phyloP scores from a whole-genome alignment of 2,888 invertebrate species.

The Epistrophe eligans region DNA sequence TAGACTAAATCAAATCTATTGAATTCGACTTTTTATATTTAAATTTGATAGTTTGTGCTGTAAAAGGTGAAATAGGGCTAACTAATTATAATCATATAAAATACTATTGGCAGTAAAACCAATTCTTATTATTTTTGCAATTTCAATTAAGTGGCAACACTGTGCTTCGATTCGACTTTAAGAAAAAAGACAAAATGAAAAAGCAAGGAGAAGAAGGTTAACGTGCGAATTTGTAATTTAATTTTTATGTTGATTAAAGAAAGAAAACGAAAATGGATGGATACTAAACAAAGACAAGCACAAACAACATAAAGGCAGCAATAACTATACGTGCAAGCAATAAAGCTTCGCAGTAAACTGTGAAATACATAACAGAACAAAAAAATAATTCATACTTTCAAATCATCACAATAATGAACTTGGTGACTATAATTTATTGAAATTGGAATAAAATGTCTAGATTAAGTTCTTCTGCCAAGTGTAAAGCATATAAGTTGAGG shows the following conservation, averaged over 20 bases:
- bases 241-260: conserved; percentile 75
- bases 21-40: too few species aligned
- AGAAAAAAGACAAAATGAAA: conserved; percentile 14
- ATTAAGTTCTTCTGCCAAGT: conserved; percentile 58
- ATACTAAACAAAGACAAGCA: conserved; percentile 62
- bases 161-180: background rate
- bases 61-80: too few species aligned
- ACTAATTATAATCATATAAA: too few species aligned
- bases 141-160: conserved; percentile 2
- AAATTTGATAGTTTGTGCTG: too few species aligned
- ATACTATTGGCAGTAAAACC: too few species aligned
- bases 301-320: conserved; percentile 57
- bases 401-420: conserved; percentile 68
- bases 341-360: conserved; percentile 51
- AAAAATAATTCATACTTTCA: conserved; percentile 69
- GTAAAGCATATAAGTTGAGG: conserved; percentile 54
- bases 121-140: background rate
- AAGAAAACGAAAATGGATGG: conserved; percentile 67
- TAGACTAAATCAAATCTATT: too few species aligned
- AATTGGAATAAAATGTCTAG: conserved; percentile 62
- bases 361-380: conserved; percentile 27
- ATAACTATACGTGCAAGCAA: conserved; percentile 62
- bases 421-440: conserved; percentile 70
- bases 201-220: conserved; percentile 64
- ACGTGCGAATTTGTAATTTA: conserved; percentile 76